Evolutionary conservation across 2,888 invertebrate genomes (phyloP), one percentile per base, ranked within the genome.

Genomic region (Cordilura impudica): DNA sequence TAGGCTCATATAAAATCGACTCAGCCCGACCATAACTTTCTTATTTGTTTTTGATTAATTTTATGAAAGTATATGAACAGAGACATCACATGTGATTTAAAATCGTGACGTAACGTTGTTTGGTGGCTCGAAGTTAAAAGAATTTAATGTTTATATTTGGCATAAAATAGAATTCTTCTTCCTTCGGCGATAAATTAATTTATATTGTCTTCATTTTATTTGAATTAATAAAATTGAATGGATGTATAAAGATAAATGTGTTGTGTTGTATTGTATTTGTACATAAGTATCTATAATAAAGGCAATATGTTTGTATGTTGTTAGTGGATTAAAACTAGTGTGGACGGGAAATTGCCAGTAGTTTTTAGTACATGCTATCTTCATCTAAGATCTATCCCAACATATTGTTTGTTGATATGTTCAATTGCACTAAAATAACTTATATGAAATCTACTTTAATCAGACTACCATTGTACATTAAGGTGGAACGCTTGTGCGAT

Each of bases 101-200:
- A 49, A 31, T 21, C 47, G 56, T 65, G 65, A 73, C 73, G 65
- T 43, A 58, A 73, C 26, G 26, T 39, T 65, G 18, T 35, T 16
- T 29, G 56, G 10, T 2, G 35, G n/a, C 2, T 39, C 4, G 18
- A 61, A 60, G 45, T 54, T 67, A 12, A 67, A 54, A 26, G 65
- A 65, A 53, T 43, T 49, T 26, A 49, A 51, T 53, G 8, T 60
- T 45, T 60, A 23, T 39, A 47, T 39, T 26, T 26, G 26, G 35
- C 12, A 39, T 12, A n/a, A 39, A n/a, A 39, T 7, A 29, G 16
- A 53, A 31, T 29, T 18, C 12, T 31, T 74, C 23, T 74, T 67
- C 35, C 66, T 61, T 70, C 69, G 69, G 49, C 49, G 47, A 72
- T 61, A 67, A 73, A 72, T 79, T 79, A 79, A 79, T 79, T 75